Evolutionary conservation across 2,888 invertebrate genomes (phyloP).

Genomic region (Acanthosoma haemorrhoidale): DNA sequence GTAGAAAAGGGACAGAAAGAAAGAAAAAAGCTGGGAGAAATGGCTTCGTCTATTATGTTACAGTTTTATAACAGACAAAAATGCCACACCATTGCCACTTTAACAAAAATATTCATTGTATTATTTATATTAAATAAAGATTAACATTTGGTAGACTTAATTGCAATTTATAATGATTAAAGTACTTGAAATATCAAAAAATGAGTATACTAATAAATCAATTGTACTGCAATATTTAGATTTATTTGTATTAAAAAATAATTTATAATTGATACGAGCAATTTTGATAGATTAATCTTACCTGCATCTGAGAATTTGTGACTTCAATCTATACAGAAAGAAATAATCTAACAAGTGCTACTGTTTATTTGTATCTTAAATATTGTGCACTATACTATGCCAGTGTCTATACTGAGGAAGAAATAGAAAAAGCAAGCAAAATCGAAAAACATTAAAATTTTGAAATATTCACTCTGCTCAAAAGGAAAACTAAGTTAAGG

Average conservation of each 20-base stretch:
- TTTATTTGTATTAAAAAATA: neutral
- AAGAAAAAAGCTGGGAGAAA: constrained; percentile 2
- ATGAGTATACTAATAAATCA: neutral
- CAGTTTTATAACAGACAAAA: constrained; percentile 10
- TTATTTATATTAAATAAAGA: neutral
- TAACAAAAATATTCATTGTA: neutral
- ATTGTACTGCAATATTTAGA: neutral
- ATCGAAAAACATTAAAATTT: no score
- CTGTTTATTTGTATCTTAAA: no score
- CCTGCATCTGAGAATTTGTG: no score
- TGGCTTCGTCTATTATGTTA: constrained; percentile 1
- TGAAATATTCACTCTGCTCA: no score
- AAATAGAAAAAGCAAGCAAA: no score
- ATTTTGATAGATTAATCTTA: no score
- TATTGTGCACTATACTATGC: no score
- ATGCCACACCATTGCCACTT: constrained; percentile 6
- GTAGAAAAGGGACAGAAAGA: constrained; percentile 5
- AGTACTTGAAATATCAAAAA: neutral
- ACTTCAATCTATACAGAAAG: no score
- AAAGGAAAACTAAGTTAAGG: no score
- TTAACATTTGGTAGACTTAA: neutral
- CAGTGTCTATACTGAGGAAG: no score
- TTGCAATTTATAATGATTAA: neutral
- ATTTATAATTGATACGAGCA: neutral
- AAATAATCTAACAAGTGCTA: no score